Evolutionary conservation across 2,113 vertebrate genomes (phyloP).

Genomic region (Sebastes fasciatus): DNA sequence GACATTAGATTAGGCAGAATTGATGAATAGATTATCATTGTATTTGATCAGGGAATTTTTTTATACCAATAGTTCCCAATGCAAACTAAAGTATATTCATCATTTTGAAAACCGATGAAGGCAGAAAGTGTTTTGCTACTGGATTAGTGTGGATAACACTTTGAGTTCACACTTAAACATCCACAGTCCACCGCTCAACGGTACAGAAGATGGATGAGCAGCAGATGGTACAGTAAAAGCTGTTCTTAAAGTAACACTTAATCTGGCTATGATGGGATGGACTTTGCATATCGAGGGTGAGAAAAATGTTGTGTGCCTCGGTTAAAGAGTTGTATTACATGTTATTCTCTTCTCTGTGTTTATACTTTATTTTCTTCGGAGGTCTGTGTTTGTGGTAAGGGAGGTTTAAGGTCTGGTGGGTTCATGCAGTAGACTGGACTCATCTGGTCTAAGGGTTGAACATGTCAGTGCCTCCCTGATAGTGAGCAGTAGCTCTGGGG

Average conservation of each 20-base stretch:
- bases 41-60: not conserved
- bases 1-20: not conserved
- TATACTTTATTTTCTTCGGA: not conserved
- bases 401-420: not conserved
- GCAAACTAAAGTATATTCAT: not conserved
- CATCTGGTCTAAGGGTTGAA: constrained; percentile 9
- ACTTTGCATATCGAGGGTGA: constrained; percentile 6
- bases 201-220: constrained; percentile 10
- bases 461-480: not conserved
- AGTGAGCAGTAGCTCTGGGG: not conserved
- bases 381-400: not conserved
- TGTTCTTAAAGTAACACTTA: constrained; percentile 8
- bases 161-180: not conserved
- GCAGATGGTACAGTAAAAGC: constrained; percentile 26
- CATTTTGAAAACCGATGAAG: not conserved
- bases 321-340: not conserved
- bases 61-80: not conserved
- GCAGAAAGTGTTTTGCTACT: not conserved
- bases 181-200: not conserved
- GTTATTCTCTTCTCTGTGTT: not conserved
- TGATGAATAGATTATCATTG: not conserved
- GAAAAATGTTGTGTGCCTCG: not conserved
- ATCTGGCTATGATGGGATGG: not conserved
- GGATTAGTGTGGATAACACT: constrained; percentile 2
- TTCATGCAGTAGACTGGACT: not conserved